Evolutionary conservation across 92 coral and sea anemone species (phyloP).

Genomic region (Actinostola sp.): DNA sequence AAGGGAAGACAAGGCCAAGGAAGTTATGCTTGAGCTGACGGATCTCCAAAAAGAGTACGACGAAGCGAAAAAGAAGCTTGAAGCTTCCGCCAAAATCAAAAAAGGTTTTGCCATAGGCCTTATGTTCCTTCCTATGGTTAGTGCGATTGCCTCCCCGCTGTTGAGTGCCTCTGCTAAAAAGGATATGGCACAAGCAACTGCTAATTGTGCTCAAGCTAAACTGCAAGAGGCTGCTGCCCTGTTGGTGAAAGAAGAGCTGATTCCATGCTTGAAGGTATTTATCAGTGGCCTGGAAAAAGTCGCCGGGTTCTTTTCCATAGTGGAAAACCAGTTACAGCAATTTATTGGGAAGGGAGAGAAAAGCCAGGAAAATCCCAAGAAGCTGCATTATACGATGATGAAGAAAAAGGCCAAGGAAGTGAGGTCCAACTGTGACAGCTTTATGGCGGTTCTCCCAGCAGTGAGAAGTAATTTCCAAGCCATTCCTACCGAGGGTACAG

Average conservation of each 20-base stretch:
- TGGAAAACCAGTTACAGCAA: too few relatives aligned
- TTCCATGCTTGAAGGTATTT: slow-evolving; percentile 46
- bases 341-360: slow-evolving; percentile 46
- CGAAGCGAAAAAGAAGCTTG: slow-evolving; percentile 28
- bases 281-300: slow-evolving; percentile 41
- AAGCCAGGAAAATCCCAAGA: slow-evolving; percentile 18
- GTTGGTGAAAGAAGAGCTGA: slow-evolving; percentile 31
- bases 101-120: slow-evolving; percentile 30
- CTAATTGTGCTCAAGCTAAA: slow-evolving; percentile 37
- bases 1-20: slow-evolving; percentile 40
- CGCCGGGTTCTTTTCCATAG: slow-evolving; percentile 64
- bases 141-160: slow-evolving; percentile 42
- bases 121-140: slow-evolving; percentile 43
- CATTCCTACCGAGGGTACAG: slow-evolving; percentile 64
- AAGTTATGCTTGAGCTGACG: slow-evolving; percentile 43
- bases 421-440: slow-evolving; percentile 42
- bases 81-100: slow-evolving; percentile 14
- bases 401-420: slow-evolving; percentile 45
- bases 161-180: too few relatives aligned
- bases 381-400: slow-evolving; percentile 39
- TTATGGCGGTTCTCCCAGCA: slow-evolving; percentile 49
- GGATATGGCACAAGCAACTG: slow-evolving; percentile 53
- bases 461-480: slow-evolving; percentile 60
- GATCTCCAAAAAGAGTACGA: slow-evolving; percentile 38
- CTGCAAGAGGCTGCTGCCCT: slow-evolving; percentile 41